Evolutionary conservation across 2,797 vertebrate genomes (phyloP).

Genomic region (Coendou prehensilis): DNA sequence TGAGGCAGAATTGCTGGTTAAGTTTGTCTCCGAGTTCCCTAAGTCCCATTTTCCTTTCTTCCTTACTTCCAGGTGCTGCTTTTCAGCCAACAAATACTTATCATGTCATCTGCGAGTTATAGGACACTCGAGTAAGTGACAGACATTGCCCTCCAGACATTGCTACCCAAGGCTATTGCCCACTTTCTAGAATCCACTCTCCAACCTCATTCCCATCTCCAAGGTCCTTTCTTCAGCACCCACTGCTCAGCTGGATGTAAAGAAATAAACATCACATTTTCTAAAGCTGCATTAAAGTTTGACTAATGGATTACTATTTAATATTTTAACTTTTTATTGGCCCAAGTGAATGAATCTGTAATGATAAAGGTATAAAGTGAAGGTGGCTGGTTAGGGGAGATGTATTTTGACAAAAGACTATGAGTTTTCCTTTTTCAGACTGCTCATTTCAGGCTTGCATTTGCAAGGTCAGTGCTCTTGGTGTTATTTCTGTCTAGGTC

Average conservation of each 20-base stretch:
- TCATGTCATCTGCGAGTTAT: neutral
- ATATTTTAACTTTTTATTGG: neutral
- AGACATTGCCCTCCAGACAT: neutral
- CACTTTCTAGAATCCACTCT: neutral
- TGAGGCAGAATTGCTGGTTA: neutral
- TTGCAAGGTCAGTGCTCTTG: neutral
- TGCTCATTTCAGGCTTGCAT: neutral
- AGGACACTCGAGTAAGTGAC: neutral
- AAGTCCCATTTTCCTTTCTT: neutral
- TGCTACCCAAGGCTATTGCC: neutral
- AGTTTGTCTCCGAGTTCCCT: neutral
- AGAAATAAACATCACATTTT: slow-evolving; percentile 24
- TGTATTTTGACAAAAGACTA: neutral
- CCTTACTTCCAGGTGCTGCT: neutral
- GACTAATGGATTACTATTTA: neutral
- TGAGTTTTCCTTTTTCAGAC: neutral
- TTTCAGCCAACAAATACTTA: slow-evolving; percentile 25
- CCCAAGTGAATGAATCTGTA: neutral
- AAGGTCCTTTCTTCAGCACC: neutral
- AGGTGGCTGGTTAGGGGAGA: neutral
- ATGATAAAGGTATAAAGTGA: slow-evolving; percentile 23
- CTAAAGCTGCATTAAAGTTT: neutral
- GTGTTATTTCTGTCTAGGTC: slow-evolving; percentile 16
- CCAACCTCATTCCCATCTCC: neutral
- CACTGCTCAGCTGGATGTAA: slow-evolving; percentile 31